Base-by-base conservation (phyloP, 2,113 vertebrate genomes). In the Ciconia boyciana region DNA sequence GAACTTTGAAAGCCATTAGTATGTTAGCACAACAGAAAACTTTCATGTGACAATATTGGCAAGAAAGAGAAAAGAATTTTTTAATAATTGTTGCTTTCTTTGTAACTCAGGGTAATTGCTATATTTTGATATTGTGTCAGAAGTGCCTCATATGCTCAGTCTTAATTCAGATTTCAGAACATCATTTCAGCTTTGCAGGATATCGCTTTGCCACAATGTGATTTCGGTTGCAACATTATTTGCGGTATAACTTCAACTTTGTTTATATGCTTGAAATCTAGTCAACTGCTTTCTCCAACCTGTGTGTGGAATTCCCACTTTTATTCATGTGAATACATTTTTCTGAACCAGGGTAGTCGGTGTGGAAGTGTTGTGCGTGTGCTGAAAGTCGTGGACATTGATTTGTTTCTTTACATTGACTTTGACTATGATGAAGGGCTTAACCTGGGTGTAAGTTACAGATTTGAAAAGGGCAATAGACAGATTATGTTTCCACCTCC, bases 351-450 rank as follows among this genome's bases (percentile, higher is more conserved):
- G 14, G 9, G 7, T 11, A 51, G 10, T 31, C 6, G 2, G 1
- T 1, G 9, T 70, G 80, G 64, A 75, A 78, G 9, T 36, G 19
- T 7, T 48, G 39, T 60, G 69, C 14, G 9, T 3, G 5, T 46
- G 36, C 66, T 82, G 61, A 48, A 68, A 48, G 25, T 8, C 0
- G 0, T 44, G 74, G 87, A 1, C 12, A 0, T 28, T 20, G 9
- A 20, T 75, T 83, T 57, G 17, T 66, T 89, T 18, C 74, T 65
- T 82, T n/a, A 9, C 4, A 5, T 32, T 61, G 52, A 13, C 62
- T 74, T 49, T 74, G 46, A 10, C 46, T 49, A 0, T 0, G 46
- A 9, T 41, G 1, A 76, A 61, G 31, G 16, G 5, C 58, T 86
- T 70, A 10, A 9, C 31, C 17, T 65, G 71, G 28, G 3, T 49